phyloP scores from a whole-genome alignment of 2,797 vertebrate species.

The Trachops cirrhosus region DNA sequence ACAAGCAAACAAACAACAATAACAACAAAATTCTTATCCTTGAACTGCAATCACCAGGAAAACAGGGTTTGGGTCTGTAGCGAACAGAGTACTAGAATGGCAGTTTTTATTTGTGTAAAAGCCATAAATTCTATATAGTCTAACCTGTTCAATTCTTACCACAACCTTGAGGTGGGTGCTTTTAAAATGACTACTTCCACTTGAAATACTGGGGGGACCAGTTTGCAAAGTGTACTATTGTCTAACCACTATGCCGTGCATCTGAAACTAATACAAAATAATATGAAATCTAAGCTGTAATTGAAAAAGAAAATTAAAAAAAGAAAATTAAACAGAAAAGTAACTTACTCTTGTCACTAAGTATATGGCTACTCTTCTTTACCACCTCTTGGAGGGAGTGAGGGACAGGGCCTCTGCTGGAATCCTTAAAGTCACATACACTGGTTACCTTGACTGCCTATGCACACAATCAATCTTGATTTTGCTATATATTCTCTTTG shows the following conservation, averaged over 20 bases:
- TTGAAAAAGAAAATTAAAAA: neutral
- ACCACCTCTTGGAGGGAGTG: fast-evolving
- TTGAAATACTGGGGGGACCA: neutral
- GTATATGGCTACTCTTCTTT: neutral
- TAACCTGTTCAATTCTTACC: neutral
- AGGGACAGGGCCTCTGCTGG: neutral
- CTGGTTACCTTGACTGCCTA: neutral
- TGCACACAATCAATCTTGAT: neutral
- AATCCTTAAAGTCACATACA: neutral
- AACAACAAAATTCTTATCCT: neutral
- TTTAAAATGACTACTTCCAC: neutral
- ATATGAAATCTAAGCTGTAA: neutral
- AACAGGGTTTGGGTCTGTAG: neutral
- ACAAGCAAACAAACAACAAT: neutral
- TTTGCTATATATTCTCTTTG: neutral
- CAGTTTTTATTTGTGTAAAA: neutral
- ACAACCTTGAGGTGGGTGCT: neutral
- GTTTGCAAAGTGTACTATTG: neutral
- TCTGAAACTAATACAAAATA: neutral
- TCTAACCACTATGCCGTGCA: neutral
- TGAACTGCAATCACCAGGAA: neutral
- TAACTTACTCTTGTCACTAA: neutral
- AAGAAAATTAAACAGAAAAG: neutral
- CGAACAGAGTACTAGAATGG: neutral
- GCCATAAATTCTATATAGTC: neutral